These are phyloP conservation scores for Aphaenogaster floridana DNA, from an alignment of 1,140 invertebrate genomes.

Conservation along the genomic window DNA sequence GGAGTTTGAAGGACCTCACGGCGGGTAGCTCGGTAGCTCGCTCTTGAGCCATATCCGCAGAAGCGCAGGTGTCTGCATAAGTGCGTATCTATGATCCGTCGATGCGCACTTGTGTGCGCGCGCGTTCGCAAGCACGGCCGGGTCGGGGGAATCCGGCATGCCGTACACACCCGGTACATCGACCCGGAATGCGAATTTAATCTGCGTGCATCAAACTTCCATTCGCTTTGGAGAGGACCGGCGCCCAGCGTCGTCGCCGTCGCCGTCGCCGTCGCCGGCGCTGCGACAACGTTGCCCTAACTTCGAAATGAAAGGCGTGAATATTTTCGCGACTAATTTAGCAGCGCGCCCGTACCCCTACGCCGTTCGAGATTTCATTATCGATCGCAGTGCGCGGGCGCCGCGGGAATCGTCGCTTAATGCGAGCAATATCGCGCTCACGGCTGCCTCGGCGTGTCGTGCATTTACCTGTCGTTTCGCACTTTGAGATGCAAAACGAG, in stretches of 20 bases:
- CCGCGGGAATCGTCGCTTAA: slow-evolving; percentile 54
- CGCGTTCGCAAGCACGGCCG: background rate
- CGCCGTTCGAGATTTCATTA: slow-evolving; percentile 40
- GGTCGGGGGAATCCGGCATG: slow-evolving; percentile 30
- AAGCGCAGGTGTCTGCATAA: slow-evolving; percentile 63
- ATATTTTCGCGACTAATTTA: slow-evolving; percentile 59
- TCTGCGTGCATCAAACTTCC: slow-evolving; percentile 62
- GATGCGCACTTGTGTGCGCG: background rate
- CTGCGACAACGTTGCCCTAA: slow-evolving; percentile 29
- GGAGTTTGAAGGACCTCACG: slow-evolving; percentile 56
- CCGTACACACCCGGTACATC: slow-evolving; percentile 63
- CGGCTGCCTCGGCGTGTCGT: slow-evolving; percentile 23
- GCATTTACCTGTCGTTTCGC: slow-evolving; percentile 58
- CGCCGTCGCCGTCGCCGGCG: slow-evolving; percentile 10
- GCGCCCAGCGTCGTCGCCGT: background rate
- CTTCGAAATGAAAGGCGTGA: slow-evolving; percentile 49
- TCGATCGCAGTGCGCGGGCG: slow-evolving; percentile 23
- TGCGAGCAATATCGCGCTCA: slow-evolving; percentile 59
- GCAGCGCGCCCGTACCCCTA: background rate
- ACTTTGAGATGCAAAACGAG: slow-evolving; percentile 71
- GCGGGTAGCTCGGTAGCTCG: slow-evolving; percentile 31
- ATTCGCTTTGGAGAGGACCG: slow-evolving; percentile 44
- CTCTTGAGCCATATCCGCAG: slow-evolving; percentile 53
- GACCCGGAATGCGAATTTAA: slow-evolving; percentile 67
- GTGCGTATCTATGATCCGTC: slow-evolving; percentile 63